These are phyloP conservation scores for Vollenhovia emeryi DNA, from an alignment of 1,140 invertebrate genomes.

Conservation along the genomic window DNA sequence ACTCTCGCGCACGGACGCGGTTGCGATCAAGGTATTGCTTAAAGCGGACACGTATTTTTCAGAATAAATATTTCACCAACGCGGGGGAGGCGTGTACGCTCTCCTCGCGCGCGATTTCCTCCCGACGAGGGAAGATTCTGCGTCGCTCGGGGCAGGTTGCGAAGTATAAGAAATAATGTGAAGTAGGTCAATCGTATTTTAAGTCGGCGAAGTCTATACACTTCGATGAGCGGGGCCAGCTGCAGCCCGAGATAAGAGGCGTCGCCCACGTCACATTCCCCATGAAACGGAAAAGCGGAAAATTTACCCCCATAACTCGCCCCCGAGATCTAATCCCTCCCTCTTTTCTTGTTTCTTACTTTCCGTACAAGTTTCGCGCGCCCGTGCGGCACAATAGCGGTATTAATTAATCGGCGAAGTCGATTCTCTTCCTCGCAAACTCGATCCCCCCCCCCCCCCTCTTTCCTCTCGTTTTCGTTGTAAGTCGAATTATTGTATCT, in stretches of 20 bases:
- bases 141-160: background rate
- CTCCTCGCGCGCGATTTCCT: background rate
- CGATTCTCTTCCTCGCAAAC: background rate
- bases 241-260: conserved; percentile 77
- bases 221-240: conserved; percentile 74
- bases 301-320: conserved; percentile 38
- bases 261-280: conserved; percentile 45
- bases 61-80: conserved; percentile 5
- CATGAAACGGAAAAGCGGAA: conserved; percentile 18
- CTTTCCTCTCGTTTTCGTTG: background rate
- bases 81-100: too few relatives aligned
- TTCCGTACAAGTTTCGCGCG: background rate
- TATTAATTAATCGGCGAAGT: conserved; percentile 18
- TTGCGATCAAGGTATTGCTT: background rate
- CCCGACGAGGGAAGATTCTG: background rate
- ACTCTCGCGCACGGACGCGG: background rate
- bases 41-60: background rate
- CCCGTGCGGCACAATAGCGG: background rate
- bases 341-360: background rate
- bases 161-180: conserved; percentile 65
- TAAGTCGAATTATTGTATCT: background rate
- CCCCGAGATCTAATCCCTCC: background rate
- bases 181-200: conserved; percentile 73
- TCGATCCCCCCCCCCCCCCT: background rate
- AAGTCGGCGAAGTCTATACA: conserved; percentile 71